Evolutionary conservation across 2,888 invertebrate genomes (phyloP).

Genomic region (Sminthurinus aureus): DNA sequence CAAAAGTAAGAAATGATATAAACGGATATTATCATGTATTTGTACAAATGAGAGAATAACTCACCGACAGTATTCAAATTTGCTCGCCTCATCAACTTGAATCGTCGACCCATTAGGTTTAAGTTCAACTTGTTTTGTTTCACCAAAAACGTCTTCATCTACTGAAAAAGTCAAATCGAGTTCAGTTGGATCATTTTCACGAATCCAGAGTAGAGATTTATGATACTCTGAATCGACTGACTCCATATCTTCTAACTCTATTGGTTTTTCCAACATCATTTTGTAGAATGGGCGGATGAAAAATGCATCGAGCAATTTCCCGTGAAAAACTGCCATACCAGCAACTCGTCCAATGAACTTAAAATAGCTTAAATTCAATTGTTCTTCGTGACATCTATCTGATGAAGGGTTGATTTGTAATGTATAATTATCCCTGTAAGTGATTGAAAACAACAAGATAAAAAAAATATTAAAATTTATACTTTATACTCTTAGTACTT

Average conservation of each 20-base stretch:
- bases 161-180: conserved; percentile 94
- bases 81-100: conserved; percentile 89
- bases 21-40: not conserved
- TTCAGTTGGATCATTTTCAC: conserved; percentile 95
- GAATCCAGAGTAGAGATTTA: conserved; percentile 94
- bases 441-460: not conserved
- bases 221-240: conserved; percentile 98
- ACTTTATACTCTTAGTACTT: not conserved
- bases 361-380: conserved; percentile 85
- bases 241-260: conserved; percentile 97
- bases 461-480: not conserved
- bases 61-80: conserved; percentile 95
- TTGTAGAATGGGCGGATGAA: conserved; percentile 99
- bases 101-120: conserved; percentile 91
- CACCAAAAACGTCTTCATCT: conserved; percentile 96
- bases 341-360: conserved; percentile 98
- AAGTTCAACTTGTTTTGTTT: conserved; percentile 89
- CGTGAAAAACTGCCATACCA: conserved; percentile 99
- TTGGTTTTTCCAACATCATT: conserved; percentile 97
- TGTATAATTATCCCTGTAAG: conserved; percentile 90
- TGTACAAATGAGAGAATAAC: conserved; percentile 12
- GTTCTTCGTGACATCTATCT: conserved; percentile 97
- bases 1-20: not conserved
- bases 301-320: conserved; percentile 96
- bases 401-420: conserved; percentile 98